Percentiles rank a stretch among this genome's conserved stretches.
Conservation (phyloP, 1,140 invertebrate species). For the Dendroctonus valens region DNA sequence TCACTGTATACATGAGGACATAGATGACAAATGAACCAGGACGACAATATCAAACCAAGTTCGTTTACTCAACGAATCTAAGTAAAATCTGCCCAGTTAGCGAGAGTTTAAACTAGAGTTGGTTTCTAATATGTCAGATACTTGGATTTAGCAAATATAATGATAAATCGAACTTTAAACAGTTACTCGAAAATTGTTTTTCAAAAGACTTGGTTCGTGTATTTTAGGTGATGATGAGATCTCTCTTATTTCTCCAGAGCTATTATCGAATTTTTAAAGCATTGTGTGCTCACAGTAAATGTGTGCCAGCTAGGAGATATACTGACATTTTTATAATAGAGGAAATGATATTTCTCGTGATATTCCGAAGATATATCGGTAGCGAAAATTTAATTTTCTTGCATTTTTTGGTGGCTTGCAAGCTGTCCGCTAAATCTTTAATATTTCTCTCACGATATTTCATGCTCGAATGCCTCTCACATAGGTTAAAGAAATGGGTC, state of each 20-base stretch:
- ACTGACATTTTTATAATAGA: conserved; percentile 28
- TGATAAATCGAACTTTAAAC: too few relatives aligned
- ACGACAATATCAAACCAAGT: too few relatives aligned
- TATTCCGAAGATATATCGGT: conserved; percentile 22
- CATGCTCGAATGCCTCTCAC: not conserved
- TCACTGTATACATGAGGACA: too few relatives aligned
- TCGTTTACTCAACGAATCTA: too few relatives aligned
- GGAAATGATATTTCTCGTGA: conserved; percentile 27
- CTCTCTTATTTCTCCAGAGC: not conserved
- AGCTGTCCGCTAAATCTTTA: conserved; percentile 6
- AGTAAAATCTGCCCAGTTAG: too few relatives aligned
- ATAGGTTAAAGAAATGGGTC: too few relatives aligned
- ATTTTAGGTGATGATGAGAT: not conserved
- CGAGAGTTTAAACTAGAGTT: too few relatives aligned
- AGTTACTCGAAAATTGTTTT: too few relatives aligned
- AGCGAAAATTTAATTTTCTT: conserved; percentile 27
- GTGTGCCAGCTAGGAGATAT: conserved; percentile 7
- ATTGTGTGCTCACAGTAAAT: conserved; percentile 5
- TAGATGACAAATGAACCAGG: too few relatives aligned
- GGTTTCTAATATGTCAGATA: too few relatives aligned
- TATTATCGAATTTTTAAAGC: conserved; percentile 5
- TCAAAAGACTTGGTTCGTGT: too few relatives aligned
- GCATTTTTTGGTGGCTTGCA: conserved; percentile 18
- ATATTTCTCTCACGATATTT: conserved; percentile 25
- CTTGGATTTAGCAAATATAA: too few relatives aligned